These are phyloP conservation scores for Albula glossodonta DNA, from an alignment of 2,113 vertebrate genomes.

Conservation along the genomic window DNA sequence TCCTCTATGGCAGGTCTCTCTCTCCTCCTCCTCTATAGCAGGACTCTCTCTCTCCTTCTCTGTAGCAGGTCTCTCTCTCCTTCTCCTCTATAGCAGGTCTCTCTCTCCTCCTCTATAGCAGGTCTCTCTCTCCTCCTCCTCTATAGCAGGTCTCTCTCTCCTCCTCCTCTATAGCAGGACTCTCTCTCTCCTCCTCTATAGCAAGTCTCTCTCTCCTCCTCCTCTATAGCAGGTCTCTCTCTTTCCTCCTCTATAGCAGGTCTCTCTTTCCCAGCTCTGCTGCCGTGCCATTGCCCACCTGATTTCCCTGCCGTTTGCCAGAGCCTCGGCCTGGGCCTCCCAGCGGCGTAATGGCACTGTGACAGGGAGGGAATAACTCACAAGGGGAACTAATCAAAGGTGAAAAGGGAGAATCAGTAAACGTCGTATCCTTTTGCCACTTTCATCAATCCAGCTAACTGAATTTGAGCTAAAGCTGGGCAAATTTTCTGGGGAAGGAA, in stretches of 20 bases:
- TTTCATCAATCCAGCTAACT: slow-evolving; percentile 99
- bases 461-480: slow-evolving; percentile 88
- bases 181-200: neutral
- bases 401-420: slow-evolving; percentile 98
- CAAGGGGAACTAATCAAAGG: slow-evolving; percentile 97
- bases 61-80: neutral
- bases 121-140: neutral
- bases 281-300: slow-evolving; percentile 48
- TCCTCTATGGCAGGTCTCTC: too few species aligned
- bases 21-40: too few species aligned
- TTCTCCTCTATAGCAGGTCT: too few species aligned
- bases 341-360: slow-evolving; percentile 78
- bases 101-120: neutral
- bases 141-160: neutral
- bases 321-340: slow-evolving; percentile 64
- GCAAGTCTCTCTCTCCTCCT: neutral
- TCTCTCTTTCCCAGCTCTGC: slow-evolving; percentile 55
- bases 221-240: neutral
- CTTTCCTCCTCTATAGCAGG: slow-evolving; percentile 47
- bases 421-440: slow-evolving; percentile 94
- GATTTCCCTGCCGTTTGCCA: slow-evolving; percentile 60
- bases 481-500: slow-evolving; percentile 89
- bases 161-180: neutral
- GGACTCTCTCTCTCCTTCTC: neutral
- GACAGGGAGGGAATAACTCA: slow-evolving; percentile 84